Evolutionary conservation across 92 coral and sea anemone species (phyloP).

Genomic region (Epizoanthus rinbou): DNA sequence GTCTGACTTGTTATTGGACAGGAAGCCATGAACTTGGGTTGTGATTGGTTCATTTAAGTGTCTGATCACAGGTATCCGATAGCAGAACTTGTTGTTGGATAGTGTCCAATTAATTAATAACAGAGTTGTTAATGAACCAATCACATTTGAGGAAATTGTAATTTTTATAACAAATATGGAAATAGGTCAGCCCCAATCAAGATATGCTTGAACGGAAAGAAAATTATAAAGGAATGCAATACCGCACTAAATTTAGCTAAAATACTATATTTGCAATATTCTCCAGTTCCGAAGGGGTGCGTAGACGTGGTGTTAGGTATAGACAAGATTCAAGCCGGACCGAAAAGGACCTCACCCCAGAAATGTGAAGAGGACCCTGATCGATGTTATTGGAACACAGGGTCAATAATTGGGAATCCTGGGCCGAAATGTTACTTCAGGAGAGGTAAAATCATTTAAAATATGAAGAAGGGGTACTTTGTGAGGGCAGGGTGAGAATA

Average conservation of each 20-base stretch:
- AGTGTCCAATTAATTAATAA: too few relatives aligned
- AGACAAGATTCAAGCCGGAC: conserved; percentile 51
- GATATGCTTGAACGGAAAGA: background rate
- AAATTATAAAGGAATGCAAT: background rate
- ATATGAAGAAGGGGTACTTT: background rate
- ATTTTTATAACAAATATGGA: too few relatives aligned
- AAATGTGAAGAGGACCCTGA: conserved; percentile 58
- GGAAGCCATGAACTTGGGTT: too few relatives aligned
- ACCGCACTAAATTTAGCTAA: background rate
- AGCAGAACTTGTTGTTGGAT: too few relatives aligned
- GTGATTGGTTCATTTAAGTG: too few relatives aligned
- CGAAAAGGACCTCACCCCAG: background rate
- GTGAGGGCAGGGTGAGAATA: background rate
- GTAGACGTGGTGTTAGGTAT: conserved; percentile 22
- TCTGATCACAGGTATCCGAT: too few relatives aligned
- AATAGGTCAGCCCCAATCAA: too few relatives aligned
- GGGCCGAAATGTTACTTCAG: conserved; percentile 56
- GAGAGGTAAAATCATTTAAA: conserved; percentile 31
- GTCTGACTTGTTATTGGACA: too few relatives aligned
- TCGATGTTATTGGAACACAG: conserved; percentile 52
- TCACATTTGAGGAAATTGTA: too few relatives aligned
- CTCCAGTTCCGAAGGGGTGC: conserved; percentile 57
- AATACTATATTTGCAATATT: background rate
- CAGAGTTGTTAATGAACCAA: too few relatives aligned
- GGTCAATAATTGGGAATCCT: background rate